Base-by-base conservation (phyloP, 2,797 vertebrate species). In the Rhabdophis nuchalis region DNA sequence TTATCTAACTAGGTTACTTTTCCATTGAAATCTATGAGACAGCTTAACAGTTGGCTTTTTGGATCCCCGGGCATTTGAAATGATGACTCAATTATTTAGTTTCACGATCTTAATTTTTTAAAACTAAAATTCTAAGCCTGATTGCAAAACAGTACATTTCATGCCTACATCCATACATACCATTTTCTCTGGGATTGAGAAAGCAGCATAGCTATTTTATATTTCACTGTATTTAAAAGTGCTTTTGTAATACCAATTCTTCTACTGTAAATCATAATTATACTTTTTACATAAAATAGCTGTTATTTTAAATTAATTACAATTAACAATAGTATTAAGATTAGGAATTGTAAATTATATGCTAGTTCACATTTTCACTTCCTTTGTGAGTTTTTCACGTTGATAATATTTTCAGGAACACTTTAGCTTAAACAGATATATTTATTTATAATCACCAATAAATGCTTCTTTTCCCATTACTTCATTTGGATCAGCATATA, bases 21-120 rank as follows among this genome's bases (percentile, higher is more conserved):
- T 20, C 52, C 29, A n/a, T 54, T 89, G 16, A 85, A 89, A 86
- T 92, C 16, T 41, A 11, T 56, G 77, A 36, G 2, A 68, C 57
- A 82, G 23, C 72, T 82, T 41, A 82, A 82, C 36, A 18, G 1
- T 23, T 77, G 18, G 36, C 18, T 41, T 41, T 46, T 77, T 77
- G 72, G 36, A 77, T 46, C 36, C 36, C 20, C 36, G 23, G 72
- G 20, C 77, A 72, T 72, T 82, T 82, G 41, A 82, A 82, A 11
- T 93, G 46, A 68, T 88, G 85, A 93, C 96, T 94, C 77, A 95
- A 91, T 96, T 93, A 95, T 96, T 94, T 53, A 95, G 0, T 94
- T 94, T 91, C 92, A n/a, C 92, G 93, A 87, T 27, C 41, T 46
- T 77, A 23, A 77, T 77, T 82, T 82, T 82, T 82, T 46, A 25